Evolutionary conservation across 1,140 invertebrate species (phyloP), one percentile per base, ranked within the genome.

Genomic region (Eriocheir sinensis): DNA sequence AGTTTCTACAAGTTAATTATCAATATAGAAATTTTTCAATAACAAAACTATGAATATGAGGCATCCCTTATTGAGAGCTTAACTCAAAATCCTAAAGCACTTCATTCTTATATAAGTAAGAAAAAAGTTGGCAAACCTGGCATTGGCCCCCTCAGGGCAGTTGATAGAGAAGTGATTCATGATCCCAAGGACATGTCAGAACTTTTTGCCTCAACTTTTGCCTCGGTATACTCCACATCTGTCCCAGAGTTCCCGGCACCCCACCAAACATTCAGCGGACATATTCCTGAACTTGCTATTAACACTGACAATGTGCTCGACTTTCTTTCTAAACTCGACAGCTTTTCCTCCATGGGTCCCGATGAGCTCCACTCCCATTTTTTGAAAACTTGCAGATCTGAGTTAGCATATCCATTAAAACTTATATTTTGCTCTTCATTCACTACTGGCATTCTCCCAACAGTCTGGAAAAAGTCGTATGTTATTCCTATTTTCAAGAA

Each of bases 281-380:
- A 15, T n/a, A 72, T 72, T n/a, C 60, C n/a, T 72, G 60, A 72
- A 15, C 60, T 72, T 72, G 60, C 15, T 72, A 72, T 72, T 72
- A n/a, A n/a, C 60, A 12, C n/a, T 72, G n/a, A 72, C n/a, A n/a
- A 72, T n/a, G 60, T 15, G 15, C 15, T 72, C n/a, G 15, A 12
- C 15, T 15, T n/a, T n/a, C 60, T 72, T 72, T 15, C 12, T 72
- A 72, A 72, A 72, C 60, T 72, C 60, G 60, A 72, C 15, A 72
- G 12, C 60, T 72, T n/a, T 72, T 72, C 60, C 60, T 72, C n/a
- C 60, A 72, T 72, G 60, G 60, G 60, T 72, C 60, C 60, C n/a
- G 60, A 72, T 72, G n/a, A n/a, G n/a, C 15, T 72, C n/a, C n/a
- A 72, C 60, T n/a, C 60, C 60, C 60, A 15, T n/a, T 72, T 72